phyloP scores from a whole-genome alignment of 2,888 invertebrate genomes.

The Drosophila formosana region DNA sequence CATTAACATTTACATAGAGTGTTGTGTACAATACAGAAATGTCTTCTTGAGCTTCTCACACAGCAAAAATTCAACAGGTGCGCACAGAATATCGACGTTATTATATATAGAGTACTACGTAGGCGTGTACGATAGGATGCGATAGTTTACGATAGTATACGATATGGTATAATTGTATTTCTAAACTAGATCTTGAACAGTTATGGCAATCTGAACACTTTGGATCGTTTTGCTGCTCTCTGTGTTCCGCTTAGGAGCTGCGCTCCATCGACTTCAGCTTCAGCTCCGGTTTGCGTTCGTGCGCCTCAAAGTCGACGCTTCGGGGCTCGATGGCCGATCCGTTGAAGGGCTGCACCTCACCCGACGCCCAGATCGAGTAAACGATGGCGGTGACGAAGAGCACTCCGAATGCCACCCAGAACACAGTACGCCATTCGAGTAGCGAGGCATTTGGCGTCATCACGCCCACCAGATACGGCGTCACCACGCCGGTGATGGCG shows the following conservation, averaged over 20 bases:
- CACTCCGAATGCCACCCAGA: conserved; percentile 91
- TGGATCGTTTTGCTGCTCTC: conserved; percentile 4
- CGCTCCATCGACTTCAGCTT: conserved; percentile 45
- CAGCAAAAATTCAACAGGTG: conserved; percentile 29
- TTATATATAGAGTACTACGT: conserved; percentile 29
- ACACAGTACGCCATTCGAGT: conserved; percentile 91
- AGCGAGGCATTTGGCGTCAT: conserved; percentile 88
- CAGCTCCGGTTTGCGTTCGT: conserved; percentile 58
- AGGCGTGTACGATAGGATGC: conserved; percentile 8
- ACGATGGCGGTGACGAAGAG: conserved; percentile 89
- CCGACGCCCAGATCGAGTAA: conserved; percentile 90
- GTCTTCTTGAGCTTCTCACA: conserved; percentile 34
- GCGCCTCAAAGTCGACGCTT: conserved; percentile 63
- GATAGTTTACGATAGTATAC: conserved; percentile 21
- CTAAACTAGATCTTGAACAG: conserved; percentile 36
- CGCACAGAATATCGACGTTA: conserved; percentile 24
- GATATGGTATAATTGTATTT: conserved; percentile 5
- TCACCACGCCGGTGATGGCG: conserved; percentile 90
- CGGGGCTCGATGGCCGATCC: conserved; percentile 79
- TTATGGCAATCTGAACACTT: conserved; percentile 68
- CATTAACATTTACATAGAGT: conserved; percentile 2
- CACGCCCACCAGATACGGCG: conserved; percentile 89
- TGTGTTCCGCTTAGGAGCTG: conserved; percentile 54
- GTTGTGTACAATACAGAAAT: conserved; percentile 21
- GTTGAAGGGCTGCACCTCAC: conserved; percentile 92